Conservation (phyloP, 1,140 invertebrate genomes). For the Zaprionus camerounensis region DNA sequence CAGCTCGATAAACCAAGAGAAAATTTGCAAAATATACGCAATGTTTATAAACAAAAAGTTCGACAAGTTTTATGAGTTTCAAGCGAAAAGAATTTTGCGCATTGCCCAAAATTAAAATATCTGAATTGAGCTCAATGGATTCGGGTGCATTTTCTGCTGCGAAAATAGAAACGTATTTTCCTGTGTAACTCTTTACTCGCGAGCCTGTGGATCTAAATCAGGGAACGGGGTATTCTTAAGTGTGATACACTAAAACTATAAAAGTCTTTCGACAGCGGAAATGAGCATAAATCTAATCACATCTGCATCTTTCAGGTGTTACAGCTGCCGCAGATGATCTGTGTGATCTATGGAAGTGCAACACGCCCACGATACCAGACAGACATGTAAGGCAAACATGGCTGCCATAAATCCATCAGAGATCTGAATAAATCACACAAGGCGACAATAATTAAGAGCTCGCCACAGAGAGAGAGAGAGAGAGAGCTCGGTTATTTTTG, state of each 20-base stretch:
- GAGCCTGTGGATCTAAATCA: too few relatives aligned
- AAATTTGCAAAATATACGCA: background rate
- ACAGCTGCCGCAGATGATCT: slow-evolving; percentile 33
- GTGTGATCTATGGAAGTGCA: slow-evolving; percentile 60
- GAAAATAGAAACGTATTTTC: background rate
- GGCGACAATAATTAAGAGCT: slow-evolving; percentile 64
- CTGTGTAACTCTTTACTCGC: too few relatives aligned
- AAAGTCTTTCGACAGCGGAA: slow-evolving; percentile 29
- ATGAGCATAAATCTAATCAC: slow-evolving; percentile 72
- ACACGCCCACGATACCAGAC: slow-evolving; percentile 44
- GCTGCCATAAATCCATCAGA: slow-evolving; percentile 80
- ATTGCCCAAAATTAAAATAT: slow-evolving; percentile 20
- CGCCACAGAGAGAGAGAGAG: background rate
- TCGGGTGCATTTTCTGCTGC: slow-evolving; percentile 27
- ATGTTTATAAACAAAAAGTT: slow-evolving; percentile 44
- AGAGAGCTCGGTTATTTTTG: slow-evolving; percentile 44
- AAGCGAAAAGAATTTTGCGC: slow-evolving; percentile 14
- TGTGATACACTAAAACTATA: background rate
- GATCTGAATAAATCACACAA: slow-evolving; percentile 65
- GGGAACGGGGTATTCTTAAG: background rate
- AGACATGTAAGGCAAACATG: slow-evolving; percentile 56
- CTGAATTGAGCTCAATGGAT: slow-evolving; percentile 21
- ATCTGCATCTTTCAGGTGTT: slow-evolving; percentile 67
- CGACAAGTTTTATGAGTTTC: slow-evolving; percentile 17
- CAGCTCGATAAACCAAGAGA: background rate